Conservation (phyloP, 2,113 vertebrate species). For the Talpa occidentalis region DNA sequence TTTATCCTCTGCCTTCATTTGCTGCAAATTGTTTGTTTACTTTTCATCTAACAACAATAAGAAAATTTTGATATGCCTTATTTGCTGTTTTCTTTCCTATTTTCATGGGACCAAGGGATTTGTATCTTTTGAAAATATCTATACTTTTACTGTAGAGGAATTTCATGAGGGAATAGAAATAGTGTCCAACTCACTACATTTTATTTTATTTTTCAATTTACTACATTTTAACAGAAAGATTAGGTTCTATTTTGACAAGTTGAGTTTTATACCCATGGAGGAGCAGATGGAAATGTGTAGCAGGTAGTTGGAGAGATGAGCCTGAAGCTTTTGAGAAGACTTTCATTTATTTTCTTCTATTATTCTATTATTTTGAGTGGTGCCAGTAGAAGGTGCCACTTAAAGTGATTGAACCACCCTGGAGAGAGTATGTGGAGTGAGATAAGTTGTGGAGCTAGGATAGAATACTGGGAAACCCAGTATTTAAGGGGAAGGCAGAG, state of each 20-base stretch:
- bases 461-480: background rate
- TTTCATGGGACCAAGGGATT: background rate
- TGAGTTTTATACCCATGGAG: background rate
- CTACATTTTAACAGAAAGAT: background rate
- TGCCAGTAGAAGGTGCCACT: background rate
- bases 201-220: too few relatives aligned
- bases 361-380: background rate
- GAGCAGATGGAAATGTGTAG: background rate
- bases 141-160: background rate
- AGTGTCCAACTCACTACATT: too few relatives aligned
- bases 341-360: too few relatives aligned
- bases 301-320: background rate
- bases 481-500: background rate
- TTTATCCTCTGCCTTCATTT: background rate
- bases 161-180: background rate
- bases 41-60: background rate
- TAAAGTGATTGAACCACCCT: background rate
- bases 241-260: background rate
- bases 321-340: background rate
- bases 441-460: background rate
- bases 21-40: background rate
- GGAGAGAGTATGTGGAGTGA: background rate
- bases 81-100: background rate
- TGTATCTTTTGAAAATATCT: background rate
- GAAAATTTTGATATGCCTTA: background rate